A percentile compares a stretch with the other conserved stretches of the same genome.
phyloP scores from a whole-genome alignment of 2,797 vertebrate species.

The Amphiprion clarkii region DNA sequence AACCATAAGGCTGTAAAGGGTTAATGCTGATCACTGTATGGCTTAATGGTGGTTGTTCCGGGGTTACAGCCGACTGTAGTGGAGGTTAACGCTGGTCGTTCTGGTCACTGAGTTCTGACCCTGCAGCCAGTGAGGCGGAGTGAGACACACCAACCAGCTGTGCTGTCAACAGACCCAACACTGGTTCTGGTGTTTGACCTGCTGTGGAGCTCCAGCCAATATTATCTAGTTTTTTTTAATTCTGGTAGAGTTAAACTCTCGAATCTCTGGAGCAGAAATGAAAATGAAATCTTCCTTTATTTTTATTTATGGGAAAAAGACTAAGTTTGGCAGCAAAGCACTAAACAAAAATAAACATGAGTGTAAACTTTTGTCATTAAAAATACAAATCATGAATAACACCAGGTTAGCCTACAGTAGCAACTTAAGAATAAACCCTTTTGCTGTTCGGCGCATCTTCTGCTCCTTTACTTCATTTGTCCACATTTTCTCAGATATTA shows the following conservation, averaged over 20 bases:
- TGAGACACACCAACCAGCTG: conserved; percentile 89
- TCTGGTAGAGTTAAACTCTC: conserved; percentile 28
- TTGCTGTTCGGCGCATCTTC: neutral
- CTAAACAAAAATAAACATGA: too few species aligned
- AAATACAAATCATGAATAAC: neutral
- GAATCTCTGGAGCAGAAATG: conserved; percentile 2
- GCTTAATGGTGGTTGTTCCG: conserved; percentile 67
- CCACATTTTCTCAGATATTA: conserved; percentile 8
- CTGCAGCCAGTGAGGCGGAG: conserved; percentile 86
- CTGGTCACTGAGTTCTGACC: conserved; percentile 83
- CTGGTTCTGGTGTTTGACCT: conserved; percentile 53
- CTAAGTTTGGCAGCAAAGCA: neutral
- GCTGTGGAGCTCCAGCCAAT: conserved; percentile 77
- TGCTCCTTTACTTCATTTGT: neutral
- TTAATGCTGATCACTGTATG: conserved; percentile 54
- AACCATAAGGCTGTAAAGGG: conserved; percentile 36
- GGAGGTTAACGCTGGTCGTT: conserved; percentile 77
- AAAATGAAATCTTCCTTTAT: conserved; percentile 16
- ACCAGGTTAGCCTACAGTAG: neutral
- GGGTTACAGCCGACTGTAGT: conserved; percentile 68
- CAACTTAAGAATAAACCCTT: neutral
- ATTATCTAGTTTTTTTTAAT: conserved; percentile 55
- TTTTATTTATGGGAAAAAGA: conserved; percentile 28
- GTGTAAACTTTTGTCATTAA: neutral
- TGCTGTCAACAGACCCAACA: conserved; percentile 82